Evolutionary conservation across 2,888 invertebrate species (phyloP), one percentile per base, ranked within the genome.

Genomic region (Diaperis boleti): DNA sequence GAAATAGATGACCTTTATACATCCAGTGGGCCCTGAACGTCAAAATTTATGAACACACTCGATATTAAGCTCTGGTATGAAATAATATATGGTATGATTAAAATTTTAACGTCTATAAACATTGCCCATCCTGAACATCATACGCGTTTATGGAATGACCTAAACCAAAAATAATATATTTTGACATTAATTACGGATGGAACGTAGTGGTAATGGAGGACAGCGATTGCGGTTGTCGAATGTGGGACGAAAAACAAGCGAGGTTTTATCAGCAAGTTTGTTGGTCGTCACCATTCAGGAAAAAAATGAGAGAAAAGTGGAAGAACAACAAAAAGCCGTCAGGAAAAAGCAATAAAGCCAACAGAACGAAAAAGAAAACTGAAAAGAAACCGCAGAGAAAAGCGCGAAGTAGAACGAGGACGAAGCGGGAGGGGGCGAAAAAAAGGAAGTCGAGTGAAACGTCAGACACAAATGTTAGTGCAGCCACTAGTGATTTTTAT

Each of bases 201-300:
- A 8, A 10, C 10, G 17, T 41, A 55, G 55, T 31, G 31, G 15
- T 2, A 26, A 55, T 42, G 55, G 55, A 41, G 7, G 17, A 11
- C 35, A 20, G n/a, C 14, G 54, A 10, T 1, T 13, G 39, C 52
- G 22, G 20, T 8, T 42, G 45, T 13, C 22, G 4, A 4, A 13
- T 56, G 15, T 56, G 56, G 56, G 56, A 56, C 22, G 35, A 33
- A 18, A 56, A 45, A 10, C 18, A 18, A 7, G 33, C 33, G 1
- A 20, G 13, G n/a, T 45, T 56, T 10, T 56, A 56, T 42, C 56
- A 56, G 10, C 8, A 18, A 8, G 45, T 56, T 0, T 56, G 56
- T 18, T 56, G 56, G 56, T 31, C 33, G 11, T 56, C 56, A 11
- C 56, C 56, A n/a, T 45, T 56, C 31, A 14, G 56, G 13, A 44